These are phyloP conservation scores for Formica exsecta DNA, from an alignment of 1,140 invertebrate species.

Conservation along the genomic window DNA sequence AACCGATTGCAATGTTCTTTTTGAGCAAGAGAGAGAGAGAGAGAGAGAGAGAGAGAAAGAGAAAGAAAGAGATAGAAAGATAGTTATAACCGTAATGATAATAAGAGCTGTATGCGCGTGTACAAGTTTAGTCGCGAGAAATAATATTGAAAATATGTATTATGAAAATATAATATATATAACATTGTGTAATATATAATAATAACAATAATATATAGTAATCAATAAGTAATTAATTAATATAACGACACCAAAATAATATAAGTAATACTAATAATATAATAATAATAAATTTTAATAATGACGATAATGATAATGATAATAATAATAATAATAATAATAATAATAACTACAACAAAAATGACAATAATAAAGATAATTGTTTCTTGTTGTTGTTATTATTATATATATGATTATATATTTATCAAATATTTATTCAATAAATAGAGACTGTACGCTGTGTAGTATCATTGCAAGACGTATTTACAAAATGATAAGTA, in stretches of 20 bases:
- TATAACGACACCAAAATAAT: constrained; percentile 7
- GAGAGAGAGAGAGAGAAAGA: too few relatives aligned
- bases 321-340: constrained; percentile 58
- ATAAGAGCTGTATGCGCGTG: constrained; percentile 14
- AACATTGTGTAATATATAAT: not conserved
- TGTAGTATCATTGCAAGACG: constrained; percentile 82
- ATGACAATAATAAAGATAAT: constrained; percentile 70
- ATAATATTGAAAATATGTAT: constrained; percentile 57
- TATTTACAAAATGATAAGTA: constrained; percentile 76
- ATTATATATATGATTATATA: constrained; percentile 80
- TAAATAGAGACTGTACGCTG: constrained; percentile 80
- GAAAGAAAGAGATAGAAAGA: not conserved
- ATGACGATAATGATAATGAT: constrained; percentile 10
- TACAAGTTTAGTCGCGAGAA: constrained; percentile 55
- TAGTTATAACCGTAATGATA: not conserved
- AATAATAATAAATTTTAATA: constrained; percentile 41
- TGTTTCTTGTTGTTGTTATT: constrained; percentile 69
- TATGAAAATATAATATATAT: not conserved
- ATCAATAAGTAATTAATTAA: constrained; percentile 39
- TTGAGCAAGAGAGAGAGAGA: not conserved
- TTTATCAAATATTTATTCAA: constrained; percentile 86
- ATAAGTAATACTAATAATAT: constrained; percentile 5
- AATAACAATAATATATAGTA: constrained; percentile 22
- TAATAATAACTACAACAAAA: constrained; percentile 53
- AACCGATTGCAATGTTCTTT: not conserved